Evolutionary conservation across 1,140 invertebrate genomes (phyloP), one percentile per base, ranked within the genome.

Genomic region (Leguminivora glycinivorella): DNA sequence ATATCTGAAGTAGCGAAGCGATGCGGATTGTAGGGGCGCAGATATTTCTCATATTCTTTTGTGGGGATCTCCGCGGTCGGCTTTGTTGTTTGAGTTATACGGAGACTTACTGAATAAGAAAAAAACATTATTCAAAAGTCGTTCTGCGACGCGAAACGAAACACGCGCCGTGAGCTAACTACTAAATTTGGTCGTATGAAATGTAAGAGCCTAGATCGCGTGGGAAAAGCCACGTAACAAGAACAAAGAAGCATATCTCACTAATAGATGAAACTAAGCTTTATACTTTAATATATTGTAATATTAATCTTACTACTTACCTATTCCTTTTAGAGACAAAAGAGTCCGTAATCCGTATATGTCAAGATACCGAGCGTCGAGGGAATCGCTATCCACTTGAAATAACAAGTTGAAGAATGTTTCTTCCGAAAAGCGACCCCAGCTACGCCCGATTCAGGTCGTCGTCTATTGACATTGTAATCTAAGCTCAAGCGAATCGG

Each of bases 1-100:
- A 83, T 81, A 88, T 84, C 76, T 79, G 71, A 80, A 80, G 76
- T 81, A 80, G 76, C 80, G 80, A 84, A 81, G 78, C 82, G 82
- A 83, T 83, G 77, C 82, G 75, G 79, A 85, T 83, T 86, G 81
- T 82, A 78, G 75, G 72, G 80, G 76, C 70, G 82, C 72, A 82
- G 82, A 83, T 88, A 89, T 88, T 87, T 87, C 80, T 84, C 83
- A 84, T 84, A 85, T 85, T 87, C 85, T 82, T 88, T 90, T 90
- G 86, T 88, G 77, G 75, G 72, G 80, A 83, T 83, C 76, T 73
- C 72, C 75, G 78, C 79, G 78, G 83, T 73, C 75, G 76, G 76
- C 76, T 87, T 86, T 88, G 83, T 87, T 86, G 77, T 83, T 80
- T 83, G 78, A 79, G 77, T 82, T 83, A 87, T 80, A 81, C 47